phyloP scores from a whole-genome alignment of 1,140 invertebrate genomes.

The Macrobrachium nipponense region DNA sequence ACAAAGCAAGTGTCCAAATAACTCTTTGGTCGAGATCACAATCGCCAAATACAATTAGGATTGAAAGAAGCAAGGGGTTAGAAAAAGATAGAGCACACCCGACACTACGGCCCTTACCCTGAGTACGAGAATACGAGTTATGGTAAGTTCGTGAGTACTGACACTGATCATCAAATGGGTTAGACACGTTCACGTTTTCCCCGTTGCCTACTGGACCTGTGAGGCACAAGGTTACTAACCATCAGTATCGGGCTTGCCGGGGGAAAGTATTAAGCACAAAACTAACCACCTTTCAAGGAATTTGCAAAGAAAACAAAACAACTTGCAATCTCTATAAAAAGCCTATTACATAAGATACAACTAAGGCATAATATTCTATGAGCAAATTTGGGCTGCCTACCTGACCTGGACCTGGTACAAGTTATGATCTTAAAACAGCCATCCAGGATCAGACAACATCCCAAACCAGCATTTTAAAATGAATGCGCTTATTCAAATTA shows the following conservation, averaged over 20 bases:
- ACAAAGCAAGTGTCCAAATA: no score
- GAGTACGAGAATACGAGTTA: conserved; percentile 54
- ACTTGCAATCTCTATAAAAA: background rate
- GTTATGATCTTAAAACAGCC: no score
- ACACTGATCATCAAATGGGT: conserved; percentile 83
- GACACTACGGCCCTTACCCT: conserved; percentile 52
- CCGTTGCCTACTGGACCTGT: conserved; percentile 65
- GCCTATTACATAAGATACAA: no score
- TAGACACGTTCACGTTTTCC: conserved; percentile 83
- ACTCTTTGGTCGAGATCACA: background rate
- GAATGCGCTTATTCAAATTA: no score
- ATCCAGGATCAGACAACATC: no score
- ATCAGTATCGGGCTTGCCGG: conserved; percentile 29
- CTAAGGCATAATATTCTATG: no score
- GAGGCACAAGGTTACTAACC: conserved; percentile 46
- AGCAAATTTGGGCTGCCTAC: no score
- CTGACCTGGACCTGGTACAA: no score
- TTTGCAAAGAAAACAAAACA: conserved; percentile 4
- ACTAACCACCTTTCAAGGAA: background rate
- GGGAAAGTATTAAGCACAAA: background rate
- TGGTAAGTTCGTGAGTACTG: conserved; percentile 49
- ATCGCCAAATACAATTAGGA: conserved; percentile 8
- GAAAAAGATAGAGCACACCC: conserved; percentile 23
- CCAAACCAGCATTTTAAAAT: no score
- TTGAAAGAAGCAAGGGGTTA: conserved; percentile 23